phyloP scores from a whole-genome alignment of 2,113 vertebrate species.

The Alethe diademata region DNA sequence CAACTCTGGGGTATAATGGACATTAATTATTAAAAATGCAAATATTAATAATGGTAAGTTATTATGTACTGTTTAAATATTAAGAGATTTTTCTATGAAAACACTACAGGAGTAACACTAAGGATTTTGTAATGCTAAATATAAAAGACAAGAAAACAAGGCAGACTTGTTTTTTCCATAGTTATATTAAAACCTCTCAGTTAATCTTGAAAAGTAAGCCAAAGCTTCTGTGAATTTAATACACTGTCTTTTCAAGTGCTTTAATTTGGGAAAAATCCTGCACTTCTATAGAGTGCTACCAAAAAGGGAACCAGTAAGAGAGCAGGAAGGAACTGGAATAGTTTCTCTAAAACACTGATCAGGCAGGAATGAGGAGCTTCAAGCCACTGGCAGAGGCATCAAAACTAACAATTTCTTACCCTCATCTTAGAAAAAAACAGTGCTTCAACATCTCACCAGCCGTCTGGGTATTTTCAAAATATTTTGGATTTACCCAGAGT shows the following conservation, averaged over 20 bases:
- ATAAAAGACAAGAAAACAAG: neutral
- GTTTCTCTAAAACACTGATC: neutral
- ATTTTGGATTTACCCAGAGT: neutral
- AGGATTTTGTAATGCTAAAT: neutral
- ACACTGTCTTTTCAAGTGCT: neutral
- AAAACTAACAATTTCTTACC: neutral
- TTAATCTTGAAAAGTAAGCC: neutral
- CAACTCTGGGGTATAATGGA: slow-evolving; percentile 21
- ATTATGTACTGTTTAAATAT: neutral
- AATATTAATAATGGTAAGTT: neutral
- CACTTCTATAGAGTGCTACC: neutral
- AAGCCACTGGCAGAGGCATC: neutral
- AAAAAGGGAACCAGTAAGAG: neutral
- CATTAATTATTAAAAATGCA: slow-evolving; percentile 3
- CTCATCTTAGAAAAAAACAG: neutral
- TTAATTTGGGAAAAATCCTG: neutral
- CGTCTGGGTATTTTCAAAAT: neutral
- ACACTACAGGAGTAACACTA: neutral
- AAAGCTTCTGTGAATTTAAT: neutral
- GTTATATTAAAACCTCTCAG: neutral
- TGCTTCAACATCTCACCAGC: neutral
- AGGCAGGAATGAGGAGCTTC: neutral
- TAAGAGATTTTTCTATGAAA: neutral
- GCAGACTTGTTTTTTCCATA: neutral
- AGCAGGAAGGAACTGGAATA: neutral